Evolutionary conservation across 2,888 invertebrate species (phyloP).

Genomic region (Orthonychiurus folsomi): DNA sequence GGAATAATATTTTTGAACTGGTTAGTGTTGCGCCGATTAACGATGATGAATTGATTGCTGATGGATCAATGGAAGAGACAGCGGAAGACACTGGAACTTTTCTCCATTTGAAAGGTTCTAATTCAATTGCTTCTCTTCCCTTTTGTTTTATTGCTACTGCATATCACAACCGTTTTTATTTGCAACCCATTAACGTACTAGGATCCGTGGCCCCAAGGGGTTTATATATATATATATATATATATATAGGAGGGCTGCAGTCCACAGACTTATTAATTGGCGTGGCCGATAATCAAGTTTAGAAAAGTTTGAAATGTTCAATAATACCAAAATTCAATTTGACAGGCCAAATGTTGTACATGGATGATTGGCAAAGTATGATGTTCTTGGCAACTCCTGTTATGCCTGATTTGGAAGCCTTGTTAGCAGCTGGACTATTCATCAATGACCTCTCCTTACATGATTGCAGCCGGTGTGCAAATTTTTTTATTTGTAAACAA

Average conservation of each 20-base stretch:
- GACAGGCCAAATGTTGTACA: slow-evolving; percentile 96
- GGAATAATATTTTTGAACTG: slow-evolving; percentile 94
- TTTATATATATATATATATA: not conserved
- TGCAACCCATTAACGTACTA: no score
- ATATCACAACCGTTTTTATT: no score
- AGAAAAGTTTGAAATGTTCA: not conserved
- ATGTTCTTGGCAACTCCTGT: slow-evolving; percentile 60
- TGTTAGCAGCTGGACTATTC: slow-evolving; percentile 85
- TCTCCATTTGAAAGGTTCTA: slow-evolving; percentile 72
- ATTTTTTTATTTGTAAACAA: slow-evolving; percentile 3
- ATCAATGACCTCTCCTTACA: slow-evolving; percentile 99
- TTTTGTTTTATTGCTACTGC: not conserved
- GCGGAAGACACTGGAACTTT: slow-evolving; percentile 50
- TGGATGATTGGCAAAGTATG: slow-evolving; percentile 97
- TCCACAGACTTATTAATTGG: no score
- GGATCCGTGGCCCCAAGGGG: no score
- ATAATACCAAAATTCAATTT: slow-evolving; percentile 27
- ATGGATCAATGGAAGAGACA: slow-evolving; percentile 51
- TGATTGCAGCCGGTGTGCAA: slow-evolving; percentile 79
- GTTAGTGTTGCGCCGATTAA: slow-evolving; percentile 80
- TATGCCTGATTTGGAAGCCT: slow-evolving; percentile 56
- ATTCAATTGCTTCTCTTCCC: not conserved
- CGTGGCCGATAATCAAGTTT: no score
- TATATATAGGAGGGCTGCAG: no score
- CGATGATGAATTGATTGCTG: slow-evolving; percentile 45